Percentiles rank a stretch among this genome's conserved stretches.
Conservation (phyloP, 2,113 vertebrate species). For the Nesoenas mayeri region DNA sequence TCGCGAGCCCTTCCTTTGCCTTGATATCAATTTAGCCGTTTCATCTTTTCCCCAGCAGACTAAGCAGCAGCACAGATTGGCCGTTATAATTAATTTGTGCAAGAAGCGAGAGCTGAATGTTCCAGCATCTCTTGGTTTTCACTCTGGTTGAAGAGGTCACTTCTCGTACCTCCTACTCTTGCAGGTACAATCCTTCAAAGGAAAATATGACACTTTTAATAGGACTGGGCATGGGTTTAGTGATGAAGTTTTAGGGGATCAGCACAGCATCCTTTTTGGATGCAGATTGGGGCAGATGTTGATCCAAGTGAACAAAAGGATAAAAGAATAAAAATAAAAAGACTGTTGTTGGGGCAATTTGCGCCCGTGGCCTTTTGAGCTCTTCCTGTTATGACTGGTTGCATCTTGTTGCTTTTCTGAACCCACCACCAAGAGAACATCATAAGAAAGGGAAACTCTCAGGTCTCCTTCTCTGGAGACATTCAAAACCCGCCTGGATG, state of each 20-base stretch:
- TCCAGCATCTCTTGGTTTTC: background rate
- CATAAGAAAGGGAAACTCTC: slow-evolving; percentile 5
- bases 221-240: background rate
- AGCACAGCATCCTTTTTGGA: background rate
- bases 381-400: background rate
- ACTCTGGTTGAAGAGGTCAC: background rate
- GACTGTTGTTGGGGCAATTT: background rate
- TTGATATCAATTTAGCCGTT: slow-evolving; percentile 21
- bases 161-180: background rate
- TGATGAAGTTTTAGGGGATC: background rate
- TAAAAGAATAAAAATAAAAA: background rate
- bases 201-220: background rate
- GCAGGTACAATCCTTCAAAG: background rate
- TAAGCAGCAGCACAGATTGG: slow-evolving; percentile 43
- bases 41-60: slow-evolving; percentile 7
- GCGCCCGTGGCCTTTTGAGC: background rate
- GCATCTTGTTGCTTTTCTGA: background rate
- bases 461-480: background rate
- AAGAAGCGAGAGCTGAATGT: slow-evolving; percentile 4
- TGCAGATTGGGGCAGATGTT: background rate
- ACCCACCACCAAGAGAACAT: background rate
- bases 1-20: background rate
- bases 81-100: background rate
- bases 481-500: too few relatives aligned
- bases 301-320: background rate